Base-by-base conservation (phyloP, 2,888 invertebrate genomes). In the Pinctada fucata region DNA sequence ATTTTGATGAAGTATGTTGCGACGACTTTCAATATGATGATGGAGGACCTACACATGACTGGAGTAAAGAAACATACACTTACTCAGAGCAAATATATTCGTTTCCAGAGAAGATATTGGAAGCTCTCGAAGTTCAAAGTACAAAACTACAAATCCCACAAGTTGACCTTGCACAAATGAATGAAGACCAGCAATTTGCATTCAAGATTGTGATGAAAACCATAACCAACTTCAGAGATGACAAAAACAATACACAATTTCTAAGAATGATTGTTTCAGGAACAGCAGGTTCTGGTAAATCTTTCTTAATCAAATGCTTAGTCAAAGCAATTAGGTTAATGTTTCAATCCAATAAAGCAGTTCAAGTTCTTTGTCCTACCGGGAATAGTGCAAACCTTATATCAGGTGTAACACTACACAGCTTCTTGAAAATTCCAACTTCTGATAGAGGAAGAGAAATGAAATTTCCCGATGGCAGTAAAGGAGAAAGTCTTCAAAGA, bases 11-110 rank as follows among this genome's bases (percentile, higher is more conserved):
- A 3, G 16, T 73, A 5, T 48, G 13, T 10, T 6, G 5, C 48
- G 13, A 31, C 64, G 79, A 85, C 0, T 81, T 81, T 66, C 8
- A 50, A n/a, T 85, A 73, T 75, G 81, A 86, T 82, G 83, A 86
- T 82, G 85, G 85, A 3, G 86, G 85, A 6, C 82, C 83, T 31
- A 72, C 78, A 48, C 70, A 73, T 71, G 78, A 85, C 68, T 80
- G 81, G 82, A 67, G 66, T 58, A 16, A 13, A 16, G 63, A 52
- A 47, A 10, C 13, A 13, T 8, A 31, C 13, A n/a, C 48, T 2
- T 82, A 84, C 63, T 79, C 83, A 45, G 6, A 31, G 48, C 67
- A 77, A n/a, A 49, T 74, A 16, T n/a, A 58, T 6, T 52, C 67
- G 4, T 84, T 78, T 78, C 45, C 79, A 2, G 80, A 79, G 3